Base-by-base conservation (phyloP, 2,113 vertebrate genomes). In the Chlorocebus sabaeus region DNA sequence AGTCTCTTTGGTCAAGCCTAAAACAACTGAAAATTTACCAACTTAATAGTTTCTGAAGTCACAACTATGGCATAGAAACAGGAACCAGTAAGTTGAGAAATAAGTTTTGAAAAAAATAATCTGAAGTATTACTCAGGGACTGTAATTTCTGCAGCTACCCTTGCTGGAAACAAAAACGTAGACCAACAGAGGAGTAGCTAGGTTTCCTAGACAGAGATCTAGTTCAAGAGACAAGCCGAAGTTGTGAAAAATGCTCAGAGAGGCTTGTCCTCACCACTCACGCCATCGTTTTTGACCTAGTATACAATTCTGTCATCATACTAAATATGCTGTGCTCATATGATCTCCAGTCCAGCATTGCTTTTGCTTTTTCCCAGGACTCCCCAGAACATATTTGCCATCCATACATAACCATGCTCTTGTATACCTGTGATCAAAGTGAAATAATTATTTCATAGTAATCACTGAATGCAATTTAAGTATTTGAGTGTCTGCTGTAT, bases 201-300 rank as follows among this genome's bases (percentile, higher is more conserved):
- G 25, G 1, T 45, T 90, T 90, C 45, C 55, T 40, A 76, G 40
- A 23, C 20, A 23, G 38, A 64, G 6, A 59, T n/a, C 18, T 18
- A 4, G 6, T n/a, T 76, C 50, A 61, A 75, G 48, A 59, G 67
- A 61, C n/a, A 80, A 35, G 13, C 8, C 20, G 23, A 0, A 72
- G 38, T 0, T 27, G 2, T 48, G 38, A 8, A 64, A 32, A 76
- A 43, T 50, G 11, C 11, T 83, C 50, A 6, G 11, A 18, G 43
- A 45, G 59, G 25, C 23, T 8, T 14, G 1, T 18, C 6, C 22
- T 25, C 38, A 14, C 13, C 7, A 3, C 2, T 23, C 13, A 12
- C 4, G 11, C 72, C 18, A 4, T 40, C 22, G 30, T 20, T 38
- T 9, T n/a, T 70, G n/a, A 70, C 80, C 14, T 4, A 5, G 18